These are phyloP conservation scores for Emys orbicularis DNA, from an alignment of 2,797 vertebrate species.

Conservation along the genomic window DNA sequence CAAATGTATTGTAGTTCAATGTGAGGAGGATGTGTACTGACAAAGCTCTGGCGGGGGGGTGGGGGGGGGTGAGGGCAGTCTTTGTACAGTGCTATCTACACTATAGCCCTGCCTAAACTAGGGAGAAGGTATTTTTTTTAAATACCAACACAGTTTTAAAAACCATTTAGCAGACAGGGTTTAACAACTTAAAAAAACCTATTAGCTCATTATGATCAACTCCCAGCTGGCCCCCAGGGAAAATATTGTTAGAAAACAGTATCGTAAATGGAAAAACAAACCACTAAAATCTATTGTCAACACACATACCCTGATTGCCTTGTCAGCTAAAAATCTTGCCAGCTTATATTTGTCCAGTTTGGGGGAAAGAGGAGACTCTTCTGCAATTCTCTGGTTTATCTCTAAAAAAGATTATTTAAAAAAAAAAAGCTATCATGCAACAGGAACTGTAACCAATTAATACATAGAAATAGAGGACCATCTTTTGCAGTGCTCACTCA, in stretches of 20 bases:
- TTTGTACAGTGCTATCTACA: not conserved
- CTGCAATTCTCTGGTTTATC: conserved; percentile 23
- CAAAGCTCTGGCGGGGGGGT: not conserved
- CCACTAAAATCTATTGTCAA: not conserved
- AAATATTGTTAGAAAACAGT: not conserved
- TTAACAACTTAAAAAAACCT: not conserved
- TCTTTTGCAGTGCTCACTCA: not conserved
- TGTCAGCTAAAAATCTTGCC: conserved; percentile 66
- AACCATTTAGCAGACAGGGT: not conserved
- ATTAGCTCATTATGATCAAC: not conserved
- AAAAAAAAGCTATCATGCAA: not conserved
- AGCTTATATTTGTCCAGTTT: conserved; percentile 67
- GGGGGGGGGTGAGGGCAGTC: no score
- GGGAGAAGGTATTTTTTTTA: not conserved
- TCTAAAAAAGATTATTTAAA: conserved; percentile 48
- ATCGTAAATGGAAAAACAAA: not conserved
- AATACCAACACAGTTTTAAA: not conserved
- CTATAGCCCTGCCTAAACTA: not conserved
- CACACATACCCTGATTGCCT: conserved; percentile 66
- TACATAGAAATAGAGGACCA: not conserved
- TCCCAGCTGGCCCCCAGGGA: not conserved
- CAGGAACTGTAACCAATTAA: not conserved
- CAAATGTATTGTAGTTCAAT: not conserved
- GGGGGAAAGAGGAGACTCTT: conserved; percentile 40
- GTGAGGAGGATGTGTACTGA: not conserved